These are phyloP conservation scores for Bugulina stolonifera DNA, from an alignment of 2,888 invertebrate species.

Conservation along the genomic window DNA sequence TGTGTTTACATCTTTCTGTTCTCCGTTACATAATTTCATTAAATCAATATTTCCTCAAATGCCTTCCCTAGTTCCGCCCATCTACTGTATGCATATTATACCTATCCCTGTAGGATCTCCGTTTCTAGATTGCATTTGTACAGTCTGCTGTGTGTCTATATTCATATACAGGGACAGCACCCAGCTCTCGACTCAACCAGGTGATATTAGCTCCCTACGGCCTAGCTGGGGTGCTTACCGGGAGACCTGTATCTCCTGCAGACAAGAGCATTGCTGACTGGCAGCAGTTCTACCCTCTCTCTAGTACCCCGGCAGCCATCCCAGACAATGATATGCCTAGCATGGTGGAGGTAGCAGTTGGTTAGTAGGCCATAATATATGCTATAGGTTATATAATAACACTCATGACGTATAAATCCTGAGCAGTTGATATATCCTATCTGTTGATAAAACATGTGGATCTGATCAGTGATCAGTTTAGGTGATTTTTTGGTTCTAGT, in stretches of 20 bases:
- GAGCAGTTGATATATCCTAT: no score
- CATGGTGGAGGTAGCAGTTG: conserved; percentile 60
- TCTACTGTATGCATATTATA: not conserved
- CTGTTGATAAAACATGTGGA: no score
- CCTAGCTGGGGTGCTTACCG: conserved; percentile 82
- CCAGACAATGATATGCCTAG: conserved; percentile 54
- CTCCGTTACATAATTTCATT: no score
- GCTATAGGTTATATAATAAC: no score
- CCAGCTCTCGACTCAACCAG: not conserved
- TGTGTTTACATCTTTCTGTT: no score
- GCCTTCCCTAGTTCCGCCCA: not conserved
- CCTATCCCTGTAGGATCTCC: not conserved
- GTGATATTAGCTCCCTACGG: conserved; percentile 94
- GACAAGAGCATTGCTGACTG: conserved; percentile 75
- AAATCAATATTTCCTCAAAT: no score
- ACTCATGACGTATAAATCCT: no score
- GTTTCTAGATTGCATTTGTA: not conserved
- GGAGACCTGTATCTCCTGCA: conserved; percentile 61
- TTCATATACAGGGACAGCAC: not conserved
- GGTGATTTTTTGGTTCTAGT: no score
- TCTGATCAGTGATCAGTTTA: no score
- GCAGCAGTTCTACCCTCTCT: conserved; percentile 80
- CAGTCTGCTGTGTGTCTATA: not conserved
- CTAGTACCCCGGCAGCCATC: conserved; percentile 33
- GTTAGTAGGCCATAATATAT: conserved; percentile 50